Base-by-base conservation (phyloP, 2,888 invertebrate species). In the Dolichomitus sp. region DNA sequence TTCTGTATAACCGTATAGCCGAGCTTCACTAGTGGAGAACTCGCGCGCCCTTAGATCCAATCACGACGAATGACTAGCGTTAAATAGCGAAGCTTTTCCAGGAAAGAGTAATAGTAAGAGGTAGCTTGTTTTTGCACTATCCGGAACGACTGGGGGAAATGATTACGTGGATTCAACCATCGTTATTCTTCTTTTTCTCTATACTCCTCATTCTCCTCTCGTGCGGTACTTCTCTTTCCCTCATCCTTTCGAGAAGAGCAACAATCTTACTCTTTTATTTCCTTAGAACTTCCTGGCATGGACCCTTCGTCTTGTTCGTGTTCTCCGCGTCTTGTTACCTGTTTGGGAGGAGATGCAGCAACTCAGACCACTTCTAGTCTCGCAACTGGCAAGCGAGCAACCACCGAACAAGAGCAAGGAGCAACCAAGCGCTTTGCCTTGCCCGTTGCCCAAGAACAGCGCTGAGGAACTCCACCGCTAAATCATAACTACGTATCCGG, bases 401-500 rank as follows among this genome's bases (percentile, higher is more conserved):
- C 72, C 72, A 68, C 66, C 80, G 70, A 76, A 68, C 76, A 68
- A 68, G 59, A 37, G 61, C 61, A 61, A 61, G 40, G 61, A 61
- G 11, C 77, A 42, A 50, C 45, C 52, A 27, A 72, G 12, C 59
- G 66, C 79, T 79, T 59, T 59, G 45, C 54, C 52, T 52, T 66
- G 72, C 81, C 14, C 68, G 81, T 84, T 81, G 76, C 78, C 76
- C 73, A 73, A 61, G 78, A 73, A 74, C 69, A 79, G 74, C 69
- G 52, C 75, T 78, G 84, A 77, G 84, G 70, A 87, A 88, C 87
- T 88, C 83, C 37, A 61, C 54, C 86, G 77, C 86, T 91, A 92
- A 92, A 92, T 91, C 92, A 90, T 89, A 91, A 89, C 89, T 89
- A 87, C 87, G 88, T 88, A 88, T 88, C 86, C 87, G 87, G 89